A percentile compares a stretch with the other conserved stretches of the same genome.
These are phyloP conservation scores for Arge pagana DNA, from an alignment of 2,888 invertebrate species.

Conservation along the genomic window DNA sequence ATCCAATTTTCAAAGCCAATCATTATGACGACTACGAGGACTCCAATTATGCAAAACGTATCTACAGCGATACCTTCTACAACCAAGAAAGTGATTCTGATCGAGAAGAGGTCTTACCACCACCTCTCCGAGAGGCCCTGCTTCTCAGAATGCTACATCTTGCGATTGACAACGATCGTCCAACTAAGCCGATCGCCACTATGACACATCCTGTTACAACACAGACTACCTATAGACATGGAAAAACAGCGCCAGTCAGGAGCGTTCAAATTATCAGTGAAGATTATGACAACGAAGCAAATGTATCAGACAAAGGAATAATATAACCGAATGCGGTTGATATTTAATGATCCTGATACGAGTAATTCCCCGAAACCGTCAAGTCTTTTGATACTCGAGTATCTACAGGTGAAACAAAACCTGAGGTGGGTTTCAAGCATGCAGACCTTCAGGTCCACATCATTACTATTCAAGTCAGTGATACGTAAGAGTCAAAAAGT, in stretches of 20 bases:
- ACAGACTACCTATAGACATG: slow-evolving; percentile 54
- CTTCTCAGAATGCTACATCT: slow-evolving; percentile 73
- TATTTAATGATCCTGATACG: too few species aligned
- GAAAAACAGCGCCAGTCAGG: slow-evolving; percentile 64
- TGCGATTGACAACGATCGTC: slow-evolving; percentile 69
- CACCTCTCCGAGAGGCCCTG: slow-evolving; percentile 73
- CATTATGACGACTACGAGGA: slow-evolving; percentile 53
- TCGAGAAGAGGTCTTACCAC: slow-evolving; percentile 67
- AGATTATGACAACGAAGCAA: slow-evolving; percentile 56
- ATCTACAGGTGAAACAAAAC: too few species aligned
- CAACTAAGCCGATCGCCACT: slow-evolving; percentile 32
- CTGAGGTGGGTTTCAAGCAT: too few species aligned
- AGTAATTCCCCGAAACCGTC: too few species aligned
- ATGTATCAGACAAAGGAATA: slow-evolving; percentile 30
- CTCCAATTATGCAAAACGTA: slow-evolving; percentile 45
- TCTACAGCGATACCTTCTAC: slow-evolving; percentile 52
- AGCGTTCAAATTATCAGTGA: slow-evolving; percentile 76
- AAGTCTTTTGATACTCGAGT: too few species aligned
- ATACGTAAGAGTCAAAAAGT: too few species aligned
- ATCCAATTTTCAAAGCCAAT: slow-evolving; percentile 43
- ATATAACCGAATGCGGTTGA: neutral
- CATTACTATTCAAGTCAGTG: too few species aligned
- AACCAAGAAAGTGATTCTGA: slow-evolving; percentile 50
- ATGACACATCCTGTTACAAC: slow-evolving; percentile 48
- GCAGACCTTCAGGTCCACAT: too few species aligned